Base-by-base conservation (phyloP, 2,888 invertebrate genomes). In the Barypeithes pellucidus region DNA sequence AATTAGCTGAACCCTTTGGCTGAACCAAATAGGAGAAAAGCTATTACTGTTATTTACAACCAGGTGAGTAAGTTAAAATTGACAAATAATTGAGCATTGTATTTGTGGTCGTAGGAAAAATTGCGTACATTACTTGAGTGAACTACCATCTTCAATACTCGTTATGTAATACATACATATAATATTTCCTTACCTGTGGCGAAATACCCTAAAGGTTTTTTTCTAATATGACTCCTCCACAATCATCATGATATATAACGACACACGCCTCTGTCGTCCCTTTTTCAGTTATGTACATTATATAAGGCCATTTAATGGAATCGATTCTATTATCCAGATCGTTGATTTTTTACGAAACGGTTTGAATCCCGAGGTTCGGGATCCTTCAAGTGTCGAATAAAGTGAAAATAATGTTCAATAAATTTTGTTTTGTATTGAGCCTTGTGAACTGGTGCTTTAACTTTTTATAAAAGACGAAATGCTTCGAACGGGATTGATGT, bases 371-470 rank as follows among this genome's bases (percentile, higher is more conserved):
- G 63, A 36, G 50, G 11, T 29, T 33, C 22, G 41, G 50, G 50
- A 24, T 50, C 18, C 63, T 50, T 45, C 50, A 63, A 63, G 50
- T 63, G 63, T 63, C 63, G 63, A 33, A 63, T 50, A 63, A 63
- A 63, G 63, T 63, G 63, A 63, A 63, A 63, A 63, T 63, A 63
- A 63, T 63, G 47, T 36, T 45, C 63, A 63, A 63, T 63, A 63
- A 63, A 63, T 63, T 63, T 50, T 50, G 33, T 50, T 50, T 63
- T 33, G 63, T 45, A 63, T 63, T 33, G 63, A 50, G 24, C 8
- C 24, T 63, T 5, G 16, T 63, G 62, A 47, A 62, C 47, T 20
- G 63, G 7, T 16, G 24, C 62, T 45, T 62, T 39, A 39, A 9
- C 20, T 63, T 50, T 63, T 63, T 29, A 63, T 50, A 50, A 33